Percentiles rank a stretch among this genome's conserved stretches.
Evolutionary conservation across 2,797 vertebrate genomes (phyloP).

Genomic region (Todus mexicanus): DNA sequence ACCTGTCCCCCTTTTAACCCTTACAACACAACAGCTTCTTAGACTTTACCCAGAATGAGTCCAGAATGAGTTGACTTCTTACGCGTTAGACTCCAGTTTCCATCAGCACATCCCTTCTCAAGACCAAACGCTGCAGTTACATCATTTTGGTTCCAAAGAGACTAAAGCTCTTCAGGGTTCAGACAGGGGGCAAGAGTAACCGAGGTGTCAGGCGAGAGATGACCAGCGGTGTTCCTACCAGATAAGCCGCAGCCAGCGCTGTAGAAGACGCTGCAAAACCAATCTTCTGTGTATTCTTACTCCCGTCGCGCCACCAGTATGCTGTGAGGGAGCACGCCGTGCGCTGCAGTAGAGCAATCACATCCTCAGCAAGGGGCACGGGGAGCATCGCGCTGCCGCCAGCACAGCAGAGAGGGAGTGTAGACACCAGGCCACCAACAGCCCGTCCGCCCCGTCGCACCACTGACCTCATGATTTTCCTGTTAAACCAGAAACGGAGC

Average conservation of each 20-base stretch:
- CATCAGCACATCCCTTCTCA: background rate
- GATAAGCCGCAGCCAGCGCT: background rate
- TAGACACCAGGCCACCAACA: background rate
- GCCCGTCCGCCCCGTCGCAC: background rate
- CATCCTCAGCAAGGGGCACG: background rate
- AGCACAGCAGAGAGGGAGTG: background rate
- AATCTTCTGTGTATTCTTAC: background rate
- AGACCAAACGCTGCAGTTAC: background rate
- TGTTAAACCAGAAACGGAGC: background rate
- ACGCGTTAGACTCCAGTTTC: background rate
- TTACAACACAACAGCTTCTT: too few relatives aligned
- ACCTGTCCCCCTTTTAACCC: too few relatives aligned
- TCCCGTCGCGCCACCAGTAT: rapidly evolving
- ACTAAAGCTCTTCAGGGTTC: background rate
- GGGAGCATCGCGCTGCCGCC: background rate
- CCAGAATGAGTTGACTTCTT: background rate
- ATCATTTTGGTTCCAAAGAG: background rate
- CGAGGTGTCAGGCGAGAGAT: background rate
- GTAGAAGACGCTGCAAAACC: background rate
- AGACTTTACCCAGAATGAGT: background rate
- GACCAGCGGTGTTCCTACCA: background rate
- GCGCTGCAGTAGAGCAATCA: background rate
- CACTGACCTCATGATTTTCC: too few relatives aligned
- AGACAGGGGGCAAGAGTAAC: background rate
- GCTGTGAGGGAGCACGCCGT: background rate